Evolutionary conservation across 2,113 vertebrate genomes (phyloP).

Genomic region (human (Homo sapiens)): GRCh38 chr4:71290001-71290500

Average conservation of each 20-base stretch:
- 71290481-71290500: background rate
- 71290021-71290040: background rate
- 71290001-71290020: background rate
- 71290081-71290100: background rate
- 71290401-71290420: slow-evolving; percentile 76
- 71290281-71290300: slow-evolving; percentile 37
- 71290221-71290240: background rate
- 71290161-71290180: background rate
- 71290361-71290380: slow-evolving; percentile 57
- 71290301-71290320: slow-evolving; percentile 29
- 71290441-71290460: slow-evolving; percentile 70
- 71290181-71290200: background rate
- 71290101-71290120: slow-evolving; percentile 20
- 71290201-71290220: background rate
- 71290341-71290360: slow-evolving; percentile 70
- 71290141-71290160: background rate
- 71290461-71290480: slow-evolving; percentile 50
- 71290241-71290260: background rate
- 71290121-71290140: background rate
- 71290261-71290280: background rate
- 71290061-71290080: background rate
- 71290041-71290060: background rate
- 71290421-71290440: slow-evolving; percentile 72
- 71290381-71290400: slow-evolving; percentile 63
- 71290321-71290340: slow-evolving; percentile 58